Evolutionary conservation across 2,888 invertebrate genomes (phyloP), one percentile per base, ranked within the genome.

Genomic region (Pharmacophagus antenor): DNA sequence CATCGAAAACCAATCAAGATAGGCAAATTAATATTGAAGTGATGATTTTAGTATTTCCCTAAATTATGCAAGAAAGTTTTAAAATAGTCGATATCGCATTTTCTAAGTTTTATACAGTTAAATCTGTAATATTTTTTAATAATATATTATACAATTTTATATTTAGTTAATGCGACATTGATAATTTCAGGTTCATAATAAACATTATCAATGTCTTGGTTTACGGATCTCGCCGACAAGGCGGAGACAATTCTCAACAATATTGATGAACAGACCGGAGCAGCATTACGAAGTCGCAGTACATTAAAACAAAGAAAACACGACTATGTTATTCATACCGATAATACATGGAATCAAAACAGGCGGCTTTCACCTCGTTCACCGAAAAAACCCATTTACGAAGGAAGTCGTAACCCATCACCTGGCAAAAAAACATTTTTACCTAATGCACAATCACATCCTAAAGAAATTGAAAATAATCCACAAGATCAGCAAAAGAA

Each of bases 191-290:
- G 64, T 63, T 51, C 65, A 68, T 70, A 65, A 64, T 65, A 72
- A 69, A 47, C 52, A 61, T 59, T 64, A 61, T 65, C 78, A 77
- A 95, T 95, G 94, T 92, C 95, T 66, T 95, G 95, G 95, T 92
- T 95, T 61, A 89, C 93, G 63, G 95, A 93, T 63, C 85, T 95
- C 58, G 95, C 95, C 62, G 95, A 94, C 25, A 95, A 93, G 77
- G 95, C 95, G 15, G 95, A 95, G 74, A 92, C 92, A 72, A 92
- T 96, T 61, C 88, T 96, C 20, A 95, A 95, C 72, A 94, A 94
- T 72, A 80, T 96, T 22, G 95, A 96, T 71, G 92, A 95, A 71
- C 93, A 94, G 77, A 95, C 95, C 22, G 95, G 95, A 0, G 92
- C 85, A 20, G 95, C 93, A 18, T 75, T 94, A 50, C 89, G 91